A percentile compares a stretch with the other conserved stretches of the same genome.
Evolutionary conservation across 1,140 invertebrate species (phyloP).

Genomic region (Epicauta chinensis): DNA sequence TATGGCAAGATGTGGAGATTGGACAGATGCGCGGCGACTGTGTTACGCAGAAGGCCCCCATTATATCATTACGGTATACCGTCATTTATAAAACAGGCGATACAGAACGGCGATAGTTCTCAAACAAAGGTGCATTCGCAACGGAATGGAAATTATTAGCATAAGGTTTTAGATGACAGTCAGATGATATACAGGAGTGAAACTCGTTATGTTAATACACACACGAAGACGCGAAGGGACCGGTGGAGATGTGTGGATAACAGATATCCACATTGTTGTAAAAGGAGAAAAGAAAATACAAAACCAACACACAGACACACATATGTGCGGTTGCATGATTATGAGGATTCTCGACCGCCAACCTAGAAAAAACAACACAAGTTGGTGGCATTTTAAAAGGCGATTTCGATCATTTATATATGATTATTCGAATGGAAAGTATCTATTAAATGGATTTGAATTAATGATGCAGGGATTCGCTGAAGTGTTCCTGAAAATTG

Average conservation of each 20-base stretch:
- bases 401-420: too few relatives aligned
- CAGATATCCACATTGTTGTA: too few relatives aligned
- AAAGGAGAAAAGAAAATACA: too few relatives aligned
- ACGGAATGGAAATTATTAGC: constrained; percentile 40
- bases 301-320: constrained; percentile 33
- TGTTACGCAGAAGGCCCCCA: constrained; percentile 24
- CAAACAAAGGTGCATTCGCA: constrained; percentile 39
- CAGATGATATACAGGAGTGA: constrained; percentile 41
- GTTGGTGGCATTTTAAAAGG: too few relatives aligned
- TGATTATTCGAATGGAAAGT: too few relatives aligned
- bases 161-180: constrained; percentile 43
- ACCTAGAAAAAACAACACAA: not conserved
- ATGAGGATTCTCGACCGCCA: constrained; percentile 37
- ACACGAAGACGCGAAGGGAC: not conserved
- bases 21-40: constrained; percentile 11
- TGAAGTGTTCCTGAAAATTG: too few relatives aligned
- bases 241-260: too few relatives aligned
- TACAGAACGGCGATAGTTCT: constrained; percentile 31
- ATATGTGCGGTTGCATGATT: constrained; percentile 39
- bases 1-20: not conserved
- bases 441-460: too few relatives aligned
- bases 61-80: constrained; percentile 28
- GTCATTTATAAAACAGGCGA: constrained; percentile 30
- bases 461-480: too few relatives aligned
- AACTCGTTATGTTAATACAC: constrained; percentile 43